Percentiles rank a stretch among this genome's conserved stretches.
Conservation (phyloP, 2,113 vertebrate genomes). For the Ailuropoda melanoleuca region DNA sequence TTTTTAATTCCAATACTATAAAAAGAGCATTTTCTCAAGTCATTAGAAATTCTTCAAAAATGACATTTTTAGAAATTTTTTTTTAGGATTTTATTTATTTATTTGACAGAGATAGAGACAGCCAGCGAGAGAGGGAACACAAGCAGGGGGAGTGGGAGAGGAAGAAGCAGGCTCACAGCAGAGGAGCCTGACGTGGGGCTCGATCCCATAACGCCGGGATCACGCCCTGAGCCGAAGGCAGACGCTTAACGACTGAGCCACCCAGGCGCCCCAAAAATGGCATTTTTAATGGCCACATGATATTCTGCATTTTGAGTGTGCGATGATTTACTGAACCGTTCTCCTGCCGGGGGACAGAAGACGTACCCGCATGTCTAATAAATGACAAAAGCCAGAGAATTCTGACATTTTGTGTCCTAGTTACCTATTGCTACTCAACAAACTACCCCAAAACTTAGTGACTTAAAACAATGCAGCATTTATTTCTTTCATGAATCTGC, state of each 20-base stretch:
- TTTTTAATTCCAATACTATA: not conserved
- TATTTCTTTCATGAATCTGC: not conserved
- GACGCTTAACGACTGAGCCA: no score
- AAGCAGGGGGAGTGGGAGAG: no score
- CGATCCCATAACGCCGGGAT: no score
- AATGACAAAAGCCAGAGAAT: not conserved
- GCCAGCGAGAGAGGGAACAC: no score
- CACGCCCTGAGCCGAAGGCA: no score
- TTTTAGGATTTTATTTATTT: no score
- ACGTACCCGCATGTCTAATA: not conserved
- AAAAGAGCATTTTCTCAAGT: not conserved
- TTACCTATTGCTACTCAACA: not conserved
- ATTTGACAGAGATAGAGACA: no score
- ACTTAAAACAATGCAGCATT: not conserved
- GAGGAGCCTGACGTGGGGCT: no score
- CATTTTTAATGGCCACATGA: not conserved
- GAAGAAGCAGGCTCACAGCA: no score
- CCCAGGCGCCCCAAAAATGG: no score
- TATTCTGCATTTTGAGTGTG: not conserved
- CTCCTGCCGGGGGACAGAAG: not conserved
- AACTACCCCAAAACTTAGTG: not conserved
- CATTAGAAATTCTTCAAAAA: constrained; percentile 24
- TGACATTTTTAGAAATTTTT: not conserved
- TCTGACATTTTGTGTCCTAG: not conserved
- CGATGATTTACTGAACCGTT: not conserved